phyloP scores from a whole-genome alignment of 2,888 invertebrate species.

The Cistogaster globosa region DNA sequence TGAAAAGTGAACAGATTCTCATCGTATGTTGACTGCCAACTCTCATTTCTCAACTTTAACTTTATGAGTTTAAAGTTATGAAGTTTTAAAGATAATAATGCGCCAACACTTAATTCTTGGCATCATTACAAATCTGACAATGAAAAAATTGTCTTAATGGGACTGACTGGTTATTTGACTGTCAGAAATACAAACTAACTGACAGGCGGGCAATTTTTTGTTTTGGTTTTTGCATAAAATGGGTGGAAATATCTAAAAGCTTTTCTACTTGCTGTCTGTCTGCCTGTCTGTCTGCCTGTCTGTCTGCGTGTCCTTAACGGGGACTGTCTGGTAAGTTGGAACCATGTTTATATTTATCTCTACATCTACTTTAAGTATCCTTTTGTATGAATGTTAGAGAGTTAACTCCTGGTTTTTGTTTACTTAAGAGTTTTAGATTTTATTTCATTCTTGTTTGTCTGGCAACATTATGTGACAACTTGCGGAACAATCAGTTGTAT shows the following conservation, averaged over 20 bases:
- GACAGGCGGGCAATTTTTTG: slow-evolving; percentile 3
- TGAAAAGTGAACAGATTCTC: slow-evolving; percentile 57
- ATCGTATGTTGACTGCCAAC: slow-evolving; percentile 71
- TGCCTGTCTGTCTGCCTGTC: slow-evolving; percentile 8
- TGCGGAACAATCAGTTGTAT: slow-evolving; percentile 70
- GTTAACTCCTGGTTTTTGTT: slow-evolving; percentile 42
- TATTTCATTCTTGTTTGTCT: slow-evolving; percentile 62
- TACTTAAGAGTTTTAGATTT: slow-evolving; percentile 43
- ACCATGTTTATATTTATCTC: not conserved
- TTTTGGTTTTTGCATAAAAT: slow-evolving; percentile 12
- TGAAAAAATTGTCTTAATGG: slow-evolving; percentile 68
- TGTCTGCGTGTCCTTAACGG: not conserved
- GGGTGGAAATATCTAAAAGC: slow-evolving; percentile 35
- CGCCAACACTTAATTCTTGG: slow-evolving; percentile 82
- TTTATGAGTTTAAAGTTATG: slow-evolving; percentile 77
- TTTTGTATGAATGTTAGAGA: not conserved
- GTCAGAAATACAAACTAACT: slow-evolving; percentile 12
- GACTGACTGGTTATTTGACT: slow-evolving; percentile 48
- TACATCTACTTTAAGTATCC: slow-evolving; percentile 7
- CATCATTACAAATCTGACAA: slow-evolving; percentile 77
- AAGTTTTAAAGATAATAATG: slow-evolving; percentile 82
- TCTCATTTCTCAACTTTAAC: slow-evolving; percentile 69
- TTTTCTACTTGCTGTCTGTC: slow-evolving; percentile 12
- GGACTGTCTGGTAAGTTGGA: slow-evolving; percentile 33
- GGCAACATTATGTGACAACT: slow-evolving; percentile 71